Percentiles rank a stretch among this genome's conserved stretches.
Conservation (phyloP, 2,113 vertebrate genomes). For the Engraulis encrasicolus region DNA sequence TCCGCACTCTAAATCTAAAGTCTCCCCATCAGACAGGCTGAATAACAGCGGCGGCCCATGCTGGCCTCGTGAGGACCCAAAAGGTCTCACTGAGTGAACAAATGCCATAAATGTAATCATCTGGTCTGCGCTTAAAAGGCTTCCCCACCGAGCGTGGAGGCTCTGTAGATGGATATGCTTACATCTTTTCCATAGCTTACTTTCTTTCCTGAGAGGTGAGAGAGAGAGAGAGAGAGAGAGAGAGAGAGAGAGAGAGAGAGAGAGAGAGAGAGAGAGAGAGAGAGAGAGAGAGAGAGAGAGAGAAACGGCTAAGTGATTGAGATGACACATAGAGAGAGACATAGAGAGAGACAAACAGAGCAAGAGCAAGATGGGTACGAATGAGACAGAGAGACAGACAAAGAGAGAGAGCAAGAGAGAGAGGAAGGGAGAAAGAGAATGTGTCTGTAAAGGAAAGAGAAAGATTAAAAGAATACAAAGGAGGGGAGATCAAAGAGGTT, state of each 20-base stretch:
- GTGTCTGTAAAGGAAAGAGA: background rate
- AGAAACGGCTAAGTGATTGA: no score
- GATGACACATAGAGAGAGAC: no score
- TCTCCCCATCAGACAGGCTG: background rate
- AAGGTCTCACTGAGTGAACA: background rate
- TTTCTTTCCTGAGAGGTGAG: background rate
- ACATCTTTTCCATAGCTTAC: background rate
- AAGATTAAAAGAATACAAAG: background rate
- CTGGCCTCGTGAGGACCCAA: background rate
- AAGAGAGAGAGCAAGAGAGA: background rate
- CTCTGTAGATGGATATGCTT: background rate
- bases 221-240: background rate
- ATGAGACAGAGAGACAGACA: background rate
- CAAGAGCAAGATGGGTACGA: no score
- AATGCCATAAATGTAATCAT: constrained; percentile 13
- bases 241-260: background rate
- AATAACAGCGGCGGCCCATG: background rate
- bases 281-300: background rate
- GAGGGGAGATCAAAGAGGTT: background rate
- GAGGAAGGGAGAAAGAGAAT: background rate
- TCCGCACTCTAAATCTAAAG: background rate
- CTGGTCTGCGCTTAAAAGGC: background rate
- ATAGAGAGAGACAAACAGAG: background rate
- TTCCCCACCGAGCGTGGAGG: background rate
- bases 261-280: background rate